Percentiles rank a stretch among this genome's conserved stretches.
Conservation (phyloP, 2,888 invertebrate species). For the Noctua janthe region DNA sequence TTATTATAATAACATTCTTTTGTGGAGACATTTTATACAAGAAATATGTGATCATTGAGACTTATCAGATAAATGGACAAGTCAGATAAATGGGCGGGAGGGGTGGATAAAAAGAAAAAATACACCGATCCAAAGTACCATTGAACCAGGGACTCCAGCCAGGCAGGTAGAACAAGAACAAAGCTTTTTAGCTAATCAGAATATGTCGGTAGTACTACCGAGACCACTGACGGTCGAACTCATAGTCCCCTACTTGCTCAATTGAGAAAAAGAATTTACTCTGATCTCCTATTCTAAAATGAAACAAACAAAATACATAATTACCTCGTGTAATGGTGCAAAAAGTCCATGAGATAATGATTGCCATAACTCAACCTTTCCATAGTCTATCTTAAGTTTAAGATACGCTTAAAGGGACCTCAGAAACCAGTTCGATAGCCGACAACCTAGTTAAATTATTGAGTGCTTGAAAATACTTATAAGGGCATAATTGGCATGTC, state of each 20-base stretch:
- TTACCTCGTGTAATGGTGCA: neutral
- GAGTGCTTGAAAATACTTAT: slow-evolving; percentile 43
- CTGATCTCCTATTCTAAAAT: neutral
- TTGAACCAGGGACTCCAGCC: neutral
- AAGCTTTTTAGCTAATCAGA: neutral
- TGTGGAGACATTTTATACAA: slow-evolving; percentile 19
- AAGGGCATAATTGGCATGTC: slow-evolving; percentile 52
- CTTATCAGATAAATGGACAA: neutral
- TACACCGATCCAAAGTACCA: neutral
- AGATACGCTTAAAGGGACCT: slow-evolving; percentile 27
- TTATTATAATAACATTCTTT: slow-evolving; percentile 41
- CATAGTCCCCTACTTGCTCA: neutral
- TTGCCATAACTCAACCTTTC: slow-evolving; percentile 14
- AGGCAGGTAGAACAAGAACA: neutral
- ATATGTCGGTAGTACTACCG: neutral
- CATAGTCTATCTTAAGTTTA: slow-evolving; percentile 17
- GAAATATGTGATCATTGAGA: neutral
- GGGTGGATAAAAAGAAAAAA: no score
- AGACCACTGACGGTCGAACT: no score
- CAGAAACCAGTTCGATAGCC: slow-evolving; percentile 41
- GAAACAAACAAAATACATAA: neutral
- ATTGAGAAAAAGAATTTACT: neutral
- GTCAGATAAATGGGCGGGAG: no score
- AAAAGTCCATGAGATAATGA: neutral
- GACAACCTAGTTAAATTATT: slow-evolving; percentile 40